These are phyloP conservation scores for Ctenomys sociabilis DNA, from an alignment of 2,113 vertebrate species.

Conservation along the genomic window DNA sequence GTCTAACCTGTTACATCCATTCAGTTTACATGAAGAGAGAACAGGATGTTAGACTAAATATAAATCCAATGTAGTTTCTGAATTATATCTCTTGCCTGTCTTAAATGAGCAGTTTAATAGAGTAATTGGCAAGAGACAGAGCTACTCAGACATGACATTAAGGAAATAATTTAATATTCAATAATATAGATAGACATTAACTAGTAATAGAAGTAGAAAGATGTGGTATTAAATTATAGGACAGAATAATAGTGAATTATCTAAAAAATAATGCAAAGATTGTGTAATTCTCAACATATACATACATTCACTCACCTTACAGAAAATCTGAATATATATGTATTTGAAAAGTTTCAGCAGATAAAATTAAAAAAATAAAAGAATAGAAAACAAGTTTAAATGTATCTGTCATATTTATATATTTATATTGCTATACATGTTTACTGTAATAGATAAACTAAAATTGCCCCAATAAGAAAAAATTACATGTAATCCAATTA, in stretches of 20 bases:
- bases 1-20: conserved; percentile 17
- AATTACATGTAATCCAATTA: not conserved
- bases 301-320: not conserved
- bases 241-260: not conserved
- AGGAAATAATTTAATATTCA: conserved; percentile 57
- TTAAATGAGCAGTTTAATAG: not conserved
- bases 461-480: not conserved
- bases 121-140: conserved; percentile 33
- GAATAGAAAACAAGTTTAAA: not conserved
- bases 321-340: not conserved
- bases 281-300: not conserved
- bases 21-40: conserved; percentile 3
- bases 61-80: not conserved
- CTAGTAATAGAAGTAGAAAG: conserved; percentile 3
- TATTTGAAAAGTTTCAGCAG: not conserved
- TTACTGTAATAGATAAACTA: not conserved
- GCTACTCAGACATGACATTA: conserved; percentile 16
- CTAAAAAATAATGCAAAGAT: not conserved
- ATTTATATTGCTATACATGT: not conserved
- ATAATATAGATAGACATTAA: conserved; percentile 16
- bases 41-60: conserved; percentile 40
- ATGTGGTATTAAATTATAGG: not conserved
- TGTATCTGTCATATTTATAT: not conserved
- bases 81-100: not conserved
- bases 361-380: not conserved